Base-by-base conservation (phyloP, 2,113 vertebrate species). In the Genyomyrus donnyi region DNA sequence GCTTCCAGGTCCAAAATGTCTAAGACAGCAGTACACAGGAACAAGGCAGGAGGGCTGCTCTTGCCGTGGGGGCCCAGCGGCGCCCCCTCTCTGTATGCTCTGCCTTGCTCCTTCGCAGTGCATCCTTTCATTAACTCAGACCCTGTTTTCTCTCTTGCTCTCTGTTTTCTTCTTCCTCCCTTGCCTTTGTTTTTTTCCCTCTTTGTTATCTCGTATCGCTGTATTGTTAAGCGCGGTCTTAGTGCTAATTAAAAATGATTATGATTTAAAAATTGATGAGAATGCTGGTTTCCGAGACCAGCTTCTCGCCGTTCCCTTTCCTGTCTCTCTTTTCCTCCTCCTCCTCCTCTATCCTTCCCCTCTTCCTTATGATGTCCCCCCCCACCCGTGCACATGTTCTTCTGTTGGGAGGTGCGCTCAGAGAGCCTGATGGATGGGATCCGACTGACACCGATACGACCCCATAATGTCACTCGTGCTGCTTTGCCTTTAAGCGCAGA, bases 391-490 rank as follows among this genome's bases (percentile, higher is more conserved):
- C 2, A 15, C 70, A 5, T 39, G 31, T 70, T 70, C 9, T 17
- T 77, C 70, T 5, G 3, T 39, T 74, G 70, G 31, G 70, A 74
- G 11, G 66, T 27, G 27, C 3, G 10, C 74, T 80, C 3, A 17
- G 19, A 56, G 24, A 42, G 27, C 52, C 74, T 45, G 35, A 85
- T 58, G 35, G 27, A 89, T 42, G 35, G 35, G 15, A 15, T n/a
- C 17, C 15, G 88, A 50, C 62, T 52, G 88, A 89, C 88, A 83
- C 66, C 77, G 27, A 80, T 48, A 35, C 74, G 88, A 74, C 88
- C 88, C 27, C 27, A 77, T 74, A 89, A 58, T 85, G 77, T 89
- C 77, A 46, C 19, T 89, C 50, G 52, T 4, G 8, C 48, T 10
- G 88, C 49, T 45, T 21, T 70, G n/a, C 39, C 24, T 48, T 52